These are phyloP conservation scores for Anguilla obscura DNA, from an alignment of 2,797 vertebrate genomes.

Conservation along the genomic window DNA sequence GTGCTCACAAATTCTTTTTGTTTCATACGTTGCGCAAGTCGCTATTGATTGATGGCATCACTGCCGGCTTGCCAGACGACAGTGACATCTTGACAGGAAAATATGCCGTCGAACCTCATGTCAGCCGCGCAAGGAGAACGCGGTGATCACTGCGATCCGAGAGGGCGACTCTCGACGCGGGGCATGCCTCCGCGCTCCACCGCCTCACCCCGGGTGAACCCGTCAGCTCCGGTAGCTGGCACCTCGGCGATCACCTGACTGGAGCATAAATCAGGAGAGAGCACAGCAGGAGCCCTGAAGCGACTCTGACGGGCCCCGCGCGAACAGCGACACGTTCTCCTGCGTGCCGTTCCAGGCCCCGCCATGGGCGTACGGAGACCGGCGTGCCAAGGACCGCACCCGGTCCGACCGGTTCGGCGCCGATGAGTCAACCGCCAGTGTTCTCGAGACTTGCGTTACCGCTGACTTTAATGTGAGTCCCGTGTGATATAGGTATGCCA, in stretches of 20 bases:
- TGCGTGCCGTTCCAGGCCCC: not conserved
- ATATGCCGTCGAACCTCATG: constrained; percentile 58
- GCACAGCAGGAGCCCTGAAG: constrained; percentile 48
- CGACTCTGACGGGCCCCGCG: constrained; percentile 48
- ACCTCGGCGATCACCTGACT: constrained; percentile 63
- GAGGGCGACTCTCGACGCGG: constrained; percentile 56
- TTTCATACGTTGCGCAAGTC: not conserved
- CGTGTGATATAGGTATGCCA: not conserved
- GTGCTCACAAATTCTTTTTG: not conserved
- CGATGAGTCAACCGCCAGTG: not conserved
- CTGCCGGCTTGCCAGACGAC: constrained; percentile 8
- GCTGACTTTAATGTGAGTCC: not conserved
- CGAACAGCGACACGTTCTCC: not conserved
- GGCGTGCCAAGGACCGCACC: not conserved
- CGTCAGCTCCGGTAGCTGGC: constrained; percentile 57
- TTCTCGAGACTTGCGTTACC: not conserved
- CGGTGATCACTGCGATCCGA: constrained; percentile 30
- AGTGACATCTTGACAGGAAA: constrained; percentile 62
- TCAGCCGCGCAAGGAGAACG: constrained; percentile 63
- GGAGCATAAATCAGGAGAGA: constrained; percentile 62
- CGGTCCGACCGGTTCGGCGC: not conserved
- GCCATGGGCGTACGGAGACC: not conserved
- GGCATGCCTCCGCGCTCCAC: constrained; percentile 57
- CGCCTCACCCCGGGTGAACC: constrained; percentile 64
- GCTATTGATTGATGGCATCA: not conserved